These are phyloP conservation scores for Galerucella calmariensis DNA, from an alignment of 2,888 invertebrate species.

Conservation along the genomic window DNA sequence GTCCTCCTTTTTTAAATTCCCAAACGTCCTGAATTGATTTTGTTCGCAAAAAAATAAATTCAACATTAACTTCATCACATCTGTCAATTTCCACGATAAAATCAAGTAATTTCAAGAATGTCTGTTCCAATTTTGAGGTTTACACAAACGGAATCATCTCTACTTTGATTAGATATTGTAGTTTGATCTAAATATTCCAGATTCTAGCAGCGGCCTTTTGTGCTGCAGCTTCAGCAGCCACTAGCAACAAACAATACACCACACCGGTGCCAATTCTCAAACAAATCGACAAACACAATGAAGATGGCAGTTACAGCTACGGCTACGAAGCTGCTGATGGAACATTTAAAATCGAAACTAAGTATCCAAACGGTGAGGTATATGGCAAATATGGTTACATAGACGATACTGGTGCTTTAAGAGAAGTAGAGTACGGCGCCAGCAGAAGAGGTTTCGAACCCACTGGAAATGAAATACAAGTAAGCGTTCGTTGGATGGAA, in stretches of 20 bases:
- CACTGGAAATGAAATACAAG: conserved; percentile 73
- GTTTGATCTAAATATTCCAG: conserved; percentile 48
- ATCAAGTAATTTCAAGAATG: too few species aligned
- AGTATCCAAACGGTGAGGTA: conserved; percentile 84
- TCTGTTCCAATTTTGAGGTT: too few species aligned
- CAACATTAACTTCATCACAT: too few species aligned
- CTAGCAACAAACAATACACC: conserved; percentile 70
- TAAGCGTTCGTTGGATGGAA: not conserved
- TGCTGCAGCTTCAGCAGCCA: conserved; percentile 55
- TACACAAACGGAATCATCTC: too few species aligned
- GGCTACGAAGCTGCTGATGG: conserved; percentile 90
- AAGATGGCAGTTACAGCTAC: conserved; percentile 89
- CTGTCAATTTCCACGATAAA: too few species aligned
- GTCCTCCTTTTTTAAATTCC: too few species aligned
- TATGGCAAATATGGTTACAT: conserved; percentile 92
- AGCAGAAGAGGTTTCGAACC: conserved; percentile 85
- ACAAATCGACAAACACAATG: conserved; percentile 86
- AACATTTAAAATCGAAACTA: conserved; percentile 88
- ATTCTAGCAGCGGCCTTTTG: conserved; percentile 58
- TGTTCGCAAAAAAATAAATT: too few species aligned
- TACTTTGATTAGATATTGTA: not conserved
- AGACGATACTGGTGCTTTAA: conserved; percentile 78
- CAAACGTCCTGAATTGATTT: too few species aligned
- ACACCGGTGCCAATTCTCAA: conserved; percentile 85
- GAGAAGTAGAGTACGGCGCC: conserved; percentile 89